phyloP scores from a whole-genome alignment of 2,797 vertebrate genomes.

The Scleropages formosus region DNA sequence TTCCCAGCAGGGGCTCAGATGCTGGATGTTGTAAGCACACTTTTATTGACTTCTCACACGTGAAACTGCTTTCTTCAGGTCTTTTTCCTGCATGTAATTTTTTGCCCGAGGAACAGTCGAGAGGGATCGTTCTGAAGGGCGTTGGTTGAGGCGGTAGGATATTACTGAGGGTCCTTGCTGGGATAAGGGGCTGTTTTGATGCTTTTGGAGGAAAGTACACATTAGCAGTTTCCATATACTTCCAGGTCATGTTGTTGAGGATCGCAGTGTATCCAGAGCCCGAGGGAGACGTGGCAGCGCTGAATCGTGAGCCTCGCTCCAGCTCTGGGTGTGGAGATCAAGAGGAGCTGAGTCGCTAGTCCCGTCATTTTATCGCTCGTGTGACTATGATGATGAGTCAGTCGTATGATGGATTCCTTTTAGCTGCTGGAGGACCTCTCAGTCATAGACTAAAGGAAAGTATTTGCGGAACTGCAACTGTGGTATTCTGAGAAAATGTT shows the following conservation, averaged over 20 bases:
- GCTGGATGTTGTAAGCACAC: conserved; percentile 42
- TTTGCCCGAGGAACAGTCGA: conserved; percentile 19
- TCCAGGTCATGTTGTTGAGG: conserved; percentile 43
- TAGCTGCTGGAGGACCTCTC: too few relatives aligned
- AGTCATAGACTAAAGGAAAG: too few relatives aligned
- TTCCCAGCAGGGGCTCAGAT: conserved; percentile 39
- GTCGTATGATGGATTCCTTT: too few relatives aligned
- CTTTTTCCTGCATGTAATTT: conserved; percentile 31
- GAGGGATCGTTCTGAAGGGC: neutral
- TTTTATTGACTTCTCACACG: conserved; percentile 33
- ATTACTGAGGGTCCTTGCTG: neutral
- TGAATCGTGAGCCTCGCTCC: neutral
- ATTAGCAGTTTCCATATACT: conserved; percentile 39
- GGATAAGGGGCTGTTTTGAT: conserved; percentile 47
- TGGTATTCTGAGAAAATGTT: too few relatives aligned
- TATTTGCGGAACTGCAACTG: too few relatives aligned
- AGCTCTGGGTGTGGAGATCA: too few relatives aligned
- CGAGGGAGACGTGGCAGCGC: conserved; percentile 19
- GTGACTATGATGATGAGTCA: too few relatives aligned
- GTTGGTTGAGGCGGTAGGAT: conserved; percentile 11
- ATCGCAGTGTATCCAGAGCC: conserved; percentile 15
- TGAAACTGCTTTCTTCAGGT: conserved; percentile 13
- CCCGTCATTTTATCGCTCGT: too few relatives aligned
- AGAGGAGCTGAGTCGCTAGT: too few relatives aligned
- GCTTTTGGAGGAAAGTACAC: conserved; percentile 45